These are phyloP conservation scores for Trissolcus japonicus DNA, from an alignment of 2,888 invertebrate genomes.

Conservation along the genomic window DNA sequence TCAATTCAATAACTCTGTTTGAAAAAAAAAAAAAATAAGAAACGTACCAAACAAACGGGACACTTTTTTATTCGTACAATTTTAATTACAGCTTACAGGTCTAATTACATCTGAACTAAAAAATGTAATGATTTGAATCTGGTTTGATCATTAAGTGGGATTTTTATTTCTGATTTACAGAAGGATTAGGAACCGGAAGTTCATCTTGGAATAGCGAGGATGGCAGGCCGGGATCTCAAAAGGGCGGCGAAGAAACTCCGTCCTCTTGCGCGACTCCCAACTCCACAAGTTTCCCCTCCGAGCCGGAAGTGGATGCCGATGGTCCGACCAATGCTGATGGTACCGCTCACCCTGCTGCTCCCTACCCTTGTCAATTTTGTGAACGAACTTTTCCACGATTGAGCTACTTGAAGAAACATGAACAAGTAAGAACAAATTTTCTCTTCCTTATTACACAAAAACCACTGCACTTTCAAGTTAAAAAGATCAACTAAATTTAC, in stretches of 20 bases:
- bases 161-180: slow-evolving; percentile 72
- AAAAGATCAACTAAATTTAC: background rate
- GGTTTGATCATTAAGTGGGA: background rate
- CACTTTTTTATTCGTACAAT: too few species aligned
- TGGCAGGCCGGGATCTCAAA: slow-evolving; percentile 77
- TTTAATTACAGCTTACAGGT: too few species aligned
- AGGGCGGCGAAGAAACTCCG: slow-evolving; percentile 78
- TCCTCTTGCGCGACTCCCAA: slow-evolving; percentile 81
- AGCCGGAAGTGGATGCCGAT: slow-evolving; percentile 76
- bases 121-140: too few species aligned
- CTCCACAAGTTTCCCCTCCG: slow-evolving; percentile 81
- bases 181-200: slow-evolving; percentile 83
- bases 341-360: slow-evolving; percentile 77
- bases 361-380: slow-evolving; percentile 94
- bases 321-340: slow-evolving; percentile 64
- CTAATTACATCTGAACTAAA: too few species aligned
- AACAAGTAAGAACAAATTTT: slow-evolving; percentile 82
- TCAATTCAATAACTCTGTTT: slow-evolving; percentile 59
- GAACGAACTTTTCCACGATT: slow-evolving; percentile 92
- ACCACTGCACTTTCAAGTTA: background rate
- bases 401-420: slow-evolving; percentile 92
- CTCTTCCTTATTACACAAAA: background rate
- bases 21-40: too few species aligned
- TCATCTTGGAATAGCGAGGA: slow-evolving; percentile 83
- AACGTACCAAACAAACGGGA: too few species aligned